A percentile compares a stretch with the other conserved stretches of the same genome.
Conservation (phyloP, 2,113 vertebrate species). For the Nycticorax nycticorax region DNA sequence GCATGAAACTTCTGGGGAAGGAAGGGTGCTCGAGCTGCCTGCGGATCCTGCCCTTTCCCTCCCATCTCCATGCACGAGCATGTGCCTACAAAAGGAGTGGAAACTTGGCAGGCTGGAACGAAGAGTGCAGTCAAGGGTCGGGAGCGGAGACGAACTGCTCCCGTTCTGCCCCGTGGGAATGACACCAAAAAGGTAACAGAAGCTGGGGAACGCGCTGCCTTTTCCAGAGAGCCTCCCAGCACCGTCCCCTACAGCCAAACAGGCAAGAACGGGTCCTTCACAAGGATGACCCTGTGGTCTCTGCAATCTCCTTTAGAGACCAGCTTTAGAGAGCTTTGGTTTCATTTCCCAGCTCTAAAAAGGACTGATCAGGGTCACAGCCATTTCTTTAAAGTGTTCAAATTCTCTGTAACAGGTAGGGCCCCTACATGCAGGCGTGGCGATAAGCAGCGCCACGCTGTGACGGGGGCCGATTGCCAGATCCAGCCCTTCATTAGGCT, state of each 20-base stretch:
- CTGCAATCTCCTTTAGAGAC: background rate
- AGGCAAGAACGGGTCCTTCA: background rate
- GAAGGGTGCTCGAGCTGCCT: background rate
- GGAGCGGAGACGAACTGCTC: background rate
- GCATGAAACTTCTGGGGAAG: background rate
- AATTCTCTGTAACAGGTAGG: background rate
- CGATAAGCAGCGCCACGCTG: accelerated
- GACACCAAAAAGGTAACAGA: conserved; percentile 14
- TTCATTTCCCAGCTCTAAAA: background rate
- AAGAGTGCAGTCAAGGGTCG: background rate
- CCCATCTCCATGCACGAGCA: background rate
- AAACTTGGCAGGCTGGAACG: conserved; percentile 53
- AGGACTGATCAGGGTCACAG: background rate
- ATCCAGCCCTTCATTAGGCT: background rate
- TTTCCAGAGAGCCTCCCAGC: background rate
- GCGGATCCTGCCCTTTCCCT: background rate
- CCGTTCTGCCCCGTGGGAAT: conserved; percentile 12
- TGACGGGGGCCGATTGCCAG: background rate
- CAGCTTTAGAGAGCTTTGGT: background rate
- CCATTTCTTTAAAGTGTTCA: background rate
- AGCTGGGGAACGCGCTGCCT: background rate
- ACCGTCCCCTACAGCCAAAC: accelerated
- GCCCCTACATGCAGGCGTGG: background rate
- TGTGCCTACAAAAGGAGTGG: conserved; percentile 66
- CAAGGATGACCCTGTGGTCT: background rate